A percentile compares a stretch with the other conserved stretches of the same genome.
Evolutionary conservation across 1,140 invertebrate genomes (phyloP).

Genomic region (Agrypnia vestita): DNA sequence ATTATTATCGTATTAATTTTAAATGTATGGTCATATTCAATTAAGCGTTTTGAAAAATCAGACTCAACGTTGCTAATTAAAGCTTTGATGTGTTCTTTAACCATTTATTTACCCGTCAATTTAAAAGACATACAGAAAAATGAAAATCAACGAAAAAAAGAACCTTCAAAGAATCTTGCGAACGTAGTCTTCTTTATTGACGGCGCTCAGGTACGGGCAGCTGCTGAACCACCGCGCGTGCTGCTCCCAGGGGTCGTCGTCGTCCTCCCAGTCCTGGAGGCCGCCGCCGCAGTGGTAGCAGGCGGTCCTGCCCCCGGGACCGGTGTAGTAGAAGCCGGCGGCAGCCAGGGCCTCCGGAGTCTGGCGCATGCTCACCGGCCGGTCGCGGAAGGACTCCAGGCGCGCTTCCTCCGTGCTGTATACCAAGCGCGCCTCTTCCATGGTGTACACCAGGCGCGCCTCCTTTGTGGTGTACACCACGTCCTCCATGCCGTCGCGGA

Average conservation of each 20-base stretch:
- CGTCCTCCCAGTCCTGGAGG: constrained; percentile 89
- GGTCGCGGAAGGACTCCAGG: constrained; percentile 80
- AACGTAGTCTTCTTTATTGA: constrained; percentile 84
- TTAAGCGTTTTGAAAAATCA: too few relatives aligned
- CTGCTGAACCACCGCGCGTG: constrained; percentile 88
- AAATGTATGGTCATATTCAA: too few relatives aligned
- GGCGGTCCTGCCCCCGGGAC: constrained; percentile 85
- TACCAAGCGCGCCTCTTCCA: too few relatives aligned
- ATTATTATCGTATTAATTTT: too few relatives aligned
- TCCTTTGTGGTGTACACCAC: constrained; percentile 65
- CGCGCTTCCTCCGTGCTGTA: constrained; percentile 79
- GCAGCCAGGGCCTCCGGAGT: constrained; percentile 84
- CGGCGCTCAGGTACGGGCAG: constrained; percentile 82
- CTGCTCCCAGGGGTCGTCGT: too few relatives aligned
- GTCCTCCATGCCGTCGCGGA: constrained; percentile 78
- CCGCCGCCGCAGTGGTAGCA: constrained; percentile 92
- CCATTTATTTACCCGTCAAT: too few relatives aligned
- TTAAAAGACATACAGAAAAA: too few relatives aligned
- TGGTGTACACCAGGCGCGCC: constrained; percentile 74
- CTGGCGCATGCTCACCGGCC: constrained; percentile 84
- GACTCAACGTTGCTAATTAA: too few relatives aligned
- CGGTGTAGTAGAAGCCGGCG: constrained; percentile 94
- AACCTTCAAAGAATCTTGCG: too few relatives aligned
- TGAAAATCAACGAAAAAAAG: too few relatives aligned
- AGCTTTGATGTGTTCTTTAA: too few relatives aligned